Evolutionary conservation across 2,797 vertebrate genomes (phyloP), one percentile per base, ranked within the genome.

Genomic region (Corythornis leucogaster): DNA sequence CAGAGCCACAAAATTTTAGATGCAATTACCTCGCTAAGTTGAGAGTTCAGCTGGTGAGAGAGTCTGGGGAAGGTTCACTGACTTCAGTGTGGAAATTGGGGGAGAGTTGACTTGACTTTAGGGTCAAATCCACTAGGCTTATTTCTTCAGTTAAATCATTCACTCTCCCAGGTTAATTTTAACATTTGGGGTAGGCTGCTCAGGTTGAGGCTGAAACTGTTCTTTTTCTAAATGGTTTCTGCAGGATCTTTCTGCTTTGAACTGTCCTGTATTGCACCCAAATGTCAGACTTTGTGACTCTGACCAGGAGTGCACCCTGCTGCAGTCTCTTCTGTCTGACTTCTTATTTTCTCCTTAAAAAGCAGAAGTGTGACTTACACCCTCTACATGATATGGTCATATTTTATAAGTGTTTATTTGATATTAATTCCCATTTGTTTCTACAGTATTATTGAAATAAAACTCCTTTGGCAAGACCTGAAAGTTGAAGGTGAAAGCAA

Each of bases 401-500:
- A 28, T 84, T 85, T 95, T 75, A 25, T 74, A 76, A 25, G n/a
- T 86, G 24, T 89, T 90, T 87, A 40, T 92, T 80, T 73, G 48
- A 40, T 79, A 55, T 53, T 68, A 76, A 6, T 45, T 88, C 26
- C 24, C 53, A 15, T 64, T 94, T 16, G 9, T 79, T 69, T 92
- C 79, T 67, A 5, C 7, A 14, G 3, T 54, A 11, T 61, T 91
- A 66, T 12, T 85, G 84, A 69, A 77, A 53, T 85, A 80, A 89
- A 89, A 71, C 51, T 94, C 42, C 93, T 94, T 92, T 96, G 85
- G 40, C 68, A 79, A 86, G 63, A 68, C 83, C 71, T 80, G 89
- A 87, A 95, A 91, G 87, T 90, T 84, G 46, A 91, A 94, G 77
- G 89, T 87, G 79, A 95, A 75, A 91, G 78, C 92, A 94, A 95